These are phyloP conservation scores for Ceyx cyanopectus DNA, from an alignment of 2,113 vertebrate species.

Conservation along the genomic window DNA sequence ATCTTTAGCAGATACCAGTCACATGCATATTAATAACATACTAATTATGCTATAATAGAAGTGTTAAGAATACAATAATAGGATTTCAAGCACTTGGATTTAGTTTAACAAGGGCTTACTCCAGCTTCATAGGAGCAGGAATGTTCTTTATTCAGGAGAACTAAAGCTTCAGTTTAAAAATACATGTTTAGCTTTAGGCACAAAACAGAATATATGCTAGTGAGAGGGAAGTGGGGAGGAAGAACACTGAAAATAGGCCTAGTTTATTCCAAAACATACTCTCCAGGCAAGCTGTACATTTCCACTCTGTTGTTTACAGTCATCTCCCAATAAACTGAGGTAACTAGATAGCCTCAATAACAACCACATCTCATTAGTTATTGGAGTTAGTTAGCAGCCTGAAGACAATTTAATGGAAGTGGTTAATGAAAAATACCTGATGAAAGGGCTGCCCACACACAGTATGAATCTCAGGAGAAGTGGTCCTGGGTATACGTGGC, in stretches of 20 bases:
- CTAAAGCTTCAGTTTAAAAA: slow-evolving; percentile 2
- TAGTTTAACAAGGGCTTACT: not conserved
- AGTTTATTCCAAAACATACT: not conserved
- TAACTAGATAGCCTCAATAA: not conserved
- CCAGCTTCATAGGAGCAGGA: not conserved
- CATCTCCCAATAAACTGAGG: not conserved
- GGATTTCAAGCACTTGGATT: not conserved
- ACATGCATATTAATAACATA: not conserved
- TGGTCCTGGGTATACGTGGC: too few species aligned
- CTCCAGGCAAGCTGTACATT: not conserved
- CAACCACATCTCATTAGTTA: not conserved
- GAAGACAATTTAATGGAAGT: not conserved
- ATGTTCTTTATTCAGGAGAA: not conserved
- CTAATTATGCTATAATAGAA: not conserved
- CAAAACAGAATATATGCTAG: not conserved
- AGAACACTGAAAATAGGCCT: not conserved
- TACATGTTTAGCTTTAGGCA: not conserved
- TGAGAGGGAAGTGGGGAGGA: not conserved
- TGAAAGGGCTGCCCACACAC: not conserved
- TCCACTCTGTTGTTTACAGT: not conserved
- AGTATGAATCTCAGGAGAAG: not conserved
- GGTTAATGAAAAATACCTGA: not conserved
- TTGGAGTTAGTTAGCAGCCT: not conserved
- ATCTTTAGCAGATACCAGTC: not conserved
- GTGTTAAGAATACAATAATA: not conserved